Base-by-base conservation (phyloP, 2,797 vertebrate species). In the Tarsius wallacei region DNA sequence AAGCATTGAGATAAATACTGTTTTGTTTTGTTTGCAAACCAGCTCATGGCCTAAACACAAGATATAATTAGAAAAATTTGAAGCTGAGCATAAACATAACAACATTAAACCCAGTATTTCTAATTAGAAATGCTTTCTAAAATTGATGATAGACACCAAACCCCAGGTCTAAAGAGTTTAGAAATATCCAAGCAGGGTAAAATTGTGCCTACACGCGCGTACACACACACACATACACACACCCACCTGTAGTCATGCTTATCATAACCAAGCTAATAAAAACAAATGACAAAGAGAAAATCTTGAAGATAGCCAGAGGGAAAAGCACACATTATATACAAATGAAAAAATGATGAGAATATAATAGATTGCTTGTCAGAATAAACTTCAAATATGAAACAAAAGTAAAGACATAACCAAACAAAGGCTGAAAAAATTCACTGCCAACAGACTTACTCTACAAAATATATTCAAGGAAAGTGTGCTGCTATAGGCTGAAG, bases 321-420 rank as follows among this genome's bases (percentile, higher is more conserved):
- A 90, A 85, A 80, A 78, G 51, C 7, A 87, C 19, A 47, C 21
- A 51, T 63, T n/a, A 53, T 14, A 71, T 73, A 64, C 28, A 87
- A 47, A 81, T 53, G 7, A 80, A 63, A 61, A 70, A 63, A 86
- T 17, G 28, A 63, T 94, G 36, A 86, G 47, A 78, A 73, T 64
- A 28, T 15, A 81, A 73, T 8, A 86, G 73, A 95, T n/a, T 57
- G 70, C 53, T 71, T 91, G 19, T 94, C 63, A 85, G n/a, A 90
- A 85, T 53, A 24, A 63, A 86, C 47, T 95, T 86, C 47, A 91
- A 73, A 95, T 24, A 63, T 57, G 55, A 80, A 73, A 12, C 51
- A 78, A 66, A 77, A 57, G 55, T 57, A 42, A 57, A 57, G 12
- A 71, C 55, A 78, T 86, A 85, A 63, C 14, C 42, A 77, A 33